A percentile compares a stretch with the other conserved stretches of the same genome.
Conservation (phyloP, 1,140 invertebrate genomes). For the Bombyx mori region DNA sequence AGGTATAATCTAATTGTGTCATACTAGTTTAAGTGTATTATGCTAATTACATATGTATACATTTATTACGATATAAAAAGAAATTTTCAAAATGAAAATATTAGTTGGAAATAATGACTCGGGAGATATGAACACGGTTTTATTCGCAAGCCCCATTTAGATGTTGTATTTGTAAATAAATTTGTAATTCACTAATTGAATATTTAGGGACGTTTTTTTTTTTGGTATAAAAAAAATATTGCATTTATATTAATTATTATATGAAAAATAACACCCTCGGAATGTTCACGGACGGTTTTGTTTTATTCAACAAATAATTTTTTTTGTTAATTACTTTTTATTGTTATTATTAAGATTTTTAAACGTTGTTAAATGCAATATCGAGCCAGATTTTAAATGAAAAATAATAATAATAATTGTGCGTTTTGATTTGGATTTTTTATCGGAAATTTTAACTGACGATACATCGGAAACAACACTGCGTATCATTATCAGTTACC, state of each 20-base stretch:
- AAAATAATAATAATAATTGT: constrained; percentile 1
- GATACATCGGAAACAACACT: too few species aligned
- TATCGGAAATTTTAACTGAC: too few species aligned
- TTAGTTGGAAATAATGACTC: constrained; percentile 53
- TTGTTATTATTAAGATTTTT: constrained; percentile 71
- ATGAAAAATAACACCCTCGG: constrained; percentile 42
- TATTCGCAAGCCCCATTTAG: constrained; percentile 28
- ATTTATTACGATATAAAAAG: constrained; percentile 61
- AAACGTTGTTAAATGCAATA: constrained; percentile 65
- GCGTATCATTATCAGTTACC: too few species aligned
- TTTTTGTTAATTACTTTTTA: constrained; percentile 64
- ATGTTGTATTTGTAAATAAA: constrained; percentile 54
- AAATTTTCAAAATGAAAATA: constrained; percentile 58
- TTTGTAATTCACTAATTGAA: constrained; percentile 43
- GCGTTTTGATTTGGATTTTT: neutral
- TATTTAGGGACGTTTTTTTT: constrained; percentile 32
- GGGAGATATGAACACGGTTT: constrained; percentile 21
- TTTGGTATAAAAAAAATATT: constrained; percentile 50
- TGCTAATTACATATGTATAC: constrained; percentile 65
- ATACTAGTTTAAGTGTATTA: constrained; percentile 68
- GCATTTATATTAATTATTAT: constrained; percentile 61
- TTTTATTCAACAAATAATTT: constrained; percentile 50
- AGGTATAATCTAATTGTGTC: constrained; percentile 66
- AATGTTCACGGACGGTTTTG: constrained; percentile 61
- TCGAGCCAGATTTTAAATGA: constrained; percentile 23